phyloP scores from a whole-genome alignment of 2,888 invertebrate genomes.

The Exephanes ischioxanthus region DNA sequence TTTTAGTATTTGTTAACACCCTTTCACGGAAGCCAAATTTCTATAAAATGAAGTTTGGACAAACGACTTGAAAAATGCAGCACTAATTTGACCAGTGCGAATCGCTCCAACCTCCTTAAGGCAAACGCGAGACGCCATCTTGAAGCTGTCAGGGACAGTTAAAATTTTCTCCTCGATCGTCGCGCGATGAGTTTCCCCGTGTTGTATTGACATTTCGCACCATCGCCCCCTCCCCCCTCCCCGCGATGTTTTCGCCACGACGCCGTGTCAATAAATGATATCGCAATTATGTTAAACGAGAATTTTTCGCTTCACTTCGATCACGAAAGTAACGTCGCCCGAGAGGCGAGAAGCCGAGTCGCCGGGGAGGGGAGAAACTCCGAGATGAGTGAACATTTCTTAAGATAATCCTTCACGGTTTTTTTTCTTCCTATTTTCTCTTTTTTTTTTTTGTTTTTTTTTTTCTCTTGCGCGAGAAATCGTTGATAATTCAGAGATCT shows the following conservation, averaged over 20 bases:
- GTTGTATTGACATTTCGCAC: constrained; percentile 31
- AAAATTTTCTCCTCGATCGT: neutral
- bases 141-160: constrained; percentile 75
- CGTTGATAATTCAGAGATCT: too few relatives aligned
- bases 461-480: too few relatives aligned
- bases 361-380: neutral
- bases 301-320: neutral
- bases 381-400: constrained; percentile 1
- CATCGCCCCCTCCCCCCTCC: neutral
- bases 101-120: too few relatives aligned
- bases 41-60: too few relatives aligned
- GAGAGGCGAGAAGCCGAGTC: too few relatives aligned
- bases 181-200: constrained; percentile 40
- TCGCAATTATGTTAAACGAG: constrained; percentile 6
- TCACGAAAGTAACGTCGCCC: neutral
- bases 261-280: neutral
- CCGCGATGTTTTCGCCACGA: neutral
- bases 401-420: neutral
- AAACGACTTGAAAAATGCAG: too few relatives aligned
- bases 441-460: neutral
- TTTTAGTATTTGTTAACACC: too few relatives aligned
- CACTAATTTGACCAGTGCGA: too few relatives aligned
- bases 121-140: constrained; percentile 58
- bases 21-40: too few relatives aligned
- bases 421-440: neutral